These are phyloP conservation scores for Osmerus eperlanus DNA, from an alignment of 2,113 vertebrate species.

Conservation along the genomic window DNA sequence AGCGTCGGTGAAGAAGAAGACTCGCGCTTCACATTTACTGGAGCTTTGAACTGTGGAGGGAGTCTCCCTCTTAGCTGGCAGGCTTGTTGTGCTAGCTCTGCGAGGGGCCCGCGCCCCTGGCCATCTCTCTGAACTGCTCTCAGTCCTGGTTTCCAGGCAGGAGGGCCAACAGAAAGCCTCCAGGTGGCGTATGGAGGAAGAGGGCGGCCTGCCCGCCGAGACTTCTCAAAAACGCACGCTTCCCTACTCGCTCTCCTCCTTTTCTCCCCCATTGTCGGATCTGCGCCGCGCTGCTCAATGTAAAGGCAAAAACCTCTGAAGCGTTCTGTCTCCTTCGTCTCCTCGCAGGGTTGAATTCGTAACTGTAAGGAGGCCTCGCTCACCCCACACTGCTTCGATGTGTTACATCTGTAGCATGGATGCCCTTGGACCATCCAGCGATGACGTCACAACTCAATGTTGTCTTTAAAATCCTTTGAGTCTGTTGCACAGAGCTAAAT, in stretches of 20 bases:
- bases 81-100: slow-evolving; percentile 48
- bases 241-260: slow-evolving; percentile 12
- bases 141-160: slow-evolving; percentile 50
- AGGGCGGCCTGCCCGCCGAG: slow-evolving; percentile 7
- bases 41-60: slow-evolving; percentile 55
- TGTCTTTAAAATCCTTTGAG: too few species aligned
- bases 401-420: too few species aligned
- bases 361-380: too few species aligned
- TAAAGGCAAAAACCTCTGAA: too few species aligned
- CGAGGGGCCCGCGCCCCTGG: slow-evolving; percentile 54
- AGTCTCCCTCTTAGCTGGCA: slow-evolving; percentile 50
- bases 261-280: not conserved
- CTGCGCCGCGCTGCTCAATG: not conserved
- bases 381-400: too few species aligned
- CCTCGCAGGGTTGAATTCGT: too few species aligned
- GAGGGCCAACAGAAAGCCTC: slow-evolving; percentile 49
- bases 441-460: too few species aligned
- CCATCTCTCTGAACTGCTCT: slow-evolving; percentile 58
- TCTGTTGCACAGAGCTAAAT: too few species aligned
- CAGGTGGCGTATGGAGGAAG: slow-evolving; percentile 47
- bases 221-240: slow-evolving; percentile 4
- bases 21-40: slow-evolving; percentile 51
- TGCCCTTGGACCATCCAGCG: too few species aligned
- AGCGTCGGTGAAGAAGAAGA: slow-evolving; percentile 49
- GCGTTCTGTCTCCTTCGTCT: too few species aligned